Evolutionary conservation across 1,140 invertebrate species (phyloP).

Genomic region (Macrotrachela quadricornifera): DNA sequence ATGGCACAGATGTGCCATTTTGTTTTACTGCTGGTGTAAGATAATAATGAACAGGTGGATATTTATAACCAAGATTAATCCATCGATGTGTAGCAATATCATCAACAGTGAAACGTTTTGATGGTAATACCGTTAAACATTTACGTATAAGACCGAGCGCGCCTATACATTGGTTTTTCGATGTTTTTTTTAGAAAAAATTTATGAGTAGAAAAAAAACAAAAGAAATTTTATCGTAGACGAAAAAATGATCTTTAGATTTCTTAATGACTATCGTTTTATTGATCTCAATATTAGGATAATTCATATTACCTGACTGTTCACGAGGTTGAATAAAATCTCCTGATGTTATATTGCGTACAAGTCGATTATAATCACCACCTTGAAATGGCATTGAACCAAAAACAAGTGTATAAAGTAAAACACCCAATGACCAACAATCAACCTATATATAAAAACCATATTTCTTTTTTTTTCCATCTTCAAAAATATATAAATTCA

Average conservation of each 20-base stretch:
- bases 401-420: slow-evolving; percentile 91
- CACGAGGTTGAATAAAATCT: slow-evolving; percentile 86
- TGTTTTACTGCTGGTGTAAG: neutral
- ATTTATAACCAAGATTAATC: slow-evolving; percentile 56
- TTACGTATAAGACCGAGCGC: slow-evolving; percentile 77
- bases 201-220: neutral
- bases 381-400: slow-evolving; percentile 98
- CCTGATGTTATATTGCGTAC: slow-evolving; percentile 89
- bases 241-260: too few species aligned
- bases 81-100: slow-evolving; percentile 80
- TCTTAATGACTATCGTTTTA: too few species aligned
- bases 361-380: slow-evolving; percentile 83
- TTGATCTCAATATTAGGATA: too few species aligned
- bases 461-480: too few species aligned
- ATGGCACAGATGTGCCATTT: too few species aligned
- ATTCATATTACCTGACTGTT: slow-evolving; percentile 53
- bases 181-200: neutral
- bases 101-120: slow-evolving; percentile 65
- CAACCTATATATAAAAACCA: slow-evolving; percentile 17
- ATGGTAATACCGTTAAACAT: slow-evolving; percentile 73
- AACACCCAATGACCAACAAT: slow-evolving; percentile 88
- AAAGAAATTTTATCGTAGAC: too few species aligned
- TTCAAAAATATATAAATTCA: too few species aligned
- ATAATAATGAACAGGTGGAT: slow-evolving; percentile 7
- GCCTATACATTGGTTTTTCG: slow-evolving; percentile 35